Base-by-base conservation (phyloP, 1,140 invertebrate species). In the Homalodisca vitripennis region DNA sequence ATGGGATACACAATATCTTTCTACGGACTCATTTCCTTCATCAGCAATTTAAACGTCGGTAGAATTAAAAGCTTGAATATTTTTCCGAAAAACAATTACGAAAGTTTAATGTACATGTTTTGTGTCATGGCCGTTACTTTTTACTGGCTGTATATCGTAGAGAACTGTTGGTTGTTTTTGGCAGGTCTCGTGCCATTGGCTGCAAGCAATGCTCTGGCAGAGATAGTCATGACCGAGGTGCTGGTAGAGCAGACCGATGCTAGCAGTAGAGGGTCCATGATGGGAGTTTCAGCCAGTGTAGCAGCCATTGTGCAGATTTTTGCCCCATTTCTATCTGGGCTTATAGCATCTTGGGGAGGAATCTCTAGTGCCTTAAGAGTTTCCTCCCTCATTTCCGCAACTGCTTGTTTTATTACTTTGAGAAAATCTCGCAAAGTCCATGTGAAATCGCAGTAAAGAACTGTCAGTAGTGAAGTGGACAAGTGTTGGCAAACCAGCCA, bases 1-100 rank as follows among this genome's bases (percentile, higher is more conserved):
- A 77, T 84, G 67, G 86, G 86, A 17, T 88, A 87, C 77, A 83
- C 84, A 41, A 86, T 86, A 71, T 86, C 86, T 32, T 81, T 87
- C 53, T 85, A 87, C 74, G 85, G 84, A 71, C 77, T 83, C 22
- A 78, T 86, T 51, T 82, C 83, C 57, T 80, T 82, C 14, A 46
- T 84, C 32, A 81, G 81, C 55, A 84, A 83, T 66, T 82, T 84
- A 48, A 29, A 30, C 32, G 66, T 47, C 32, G 80, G 81, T 29
- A 78, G 77, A 65, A 82, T 86, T 22, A 83, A 82, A 71, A 70
- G 70, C 27, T 80, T 76, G 67, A 82, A 83, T 72, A 78, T 73
- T 46, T 73, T 78, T 66, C 81, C 84, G 71, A 73, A 73, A 68
- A 76, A 80, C 73, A 83, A 80, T 69, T 80, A 76, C 55, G 29